Conservation (phyloP, 2,113 vertebrate genomes). For the Grammomys surdaster region DNA sequence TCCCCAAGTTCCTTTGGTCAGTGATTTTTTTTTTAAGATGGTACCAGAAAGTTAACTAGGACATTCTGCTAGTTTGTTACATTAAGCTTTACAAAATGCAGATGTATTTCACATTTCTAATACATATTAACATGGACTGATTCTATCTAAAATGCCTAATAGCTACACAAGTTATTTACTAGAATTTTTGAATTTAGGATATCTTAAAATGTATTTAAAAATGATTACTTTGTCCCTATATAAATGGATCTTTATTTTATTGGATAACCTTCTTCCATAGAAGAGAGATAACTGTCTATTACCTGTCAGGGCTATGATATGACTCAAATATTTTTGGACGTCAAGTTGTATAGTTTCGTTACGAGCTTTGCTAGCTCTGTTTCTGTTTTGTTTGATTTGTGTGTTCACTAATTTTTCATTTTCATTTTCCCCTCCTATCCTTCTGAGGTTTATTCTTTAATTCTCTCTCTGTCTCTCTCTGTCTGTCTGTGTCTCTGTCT, state of each 20-base stretch:
- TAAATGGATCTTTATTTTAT: background rate
- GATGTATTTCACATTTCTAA: background rate
- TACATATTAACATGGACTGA: background rate
- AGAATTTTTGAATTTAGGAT: background rate
- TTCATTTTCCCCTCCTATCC: background rate
- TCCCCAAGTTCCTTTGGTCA: background rate
- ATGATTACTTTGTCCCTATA: background rate
- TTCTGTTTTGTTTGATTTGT: background rate
- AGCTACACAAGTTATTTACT: background rate
- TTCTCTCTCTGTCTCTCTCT: background rate
- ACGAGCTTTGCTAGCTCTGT: background rate
- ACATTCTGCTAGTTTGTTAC: background rate
- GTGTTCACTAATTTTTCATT: background rate
- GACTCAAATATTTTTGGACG: background rate
- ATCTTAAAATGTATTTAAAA: background rate
- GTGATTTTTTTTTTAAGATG: background rate
- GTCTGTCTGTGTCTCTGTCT: background rate
- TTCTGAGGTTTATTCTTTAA: background rate
- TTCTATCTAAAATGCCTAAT: background rate
- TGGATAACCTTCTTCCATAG: background rate
- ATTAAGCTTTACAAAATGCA: constrained; percentile 20
- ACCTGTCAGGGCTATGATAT: background rate
- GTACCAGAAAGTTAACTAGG: background rate
- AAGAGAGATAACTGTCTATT: background rate
- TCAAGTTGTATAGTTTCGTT: background rate